These are phyloP conservation scores for Diarsia dahlii DNA, from an alignment of 2,888 invertebrate species.

Conservation along the genomic window DNA sequence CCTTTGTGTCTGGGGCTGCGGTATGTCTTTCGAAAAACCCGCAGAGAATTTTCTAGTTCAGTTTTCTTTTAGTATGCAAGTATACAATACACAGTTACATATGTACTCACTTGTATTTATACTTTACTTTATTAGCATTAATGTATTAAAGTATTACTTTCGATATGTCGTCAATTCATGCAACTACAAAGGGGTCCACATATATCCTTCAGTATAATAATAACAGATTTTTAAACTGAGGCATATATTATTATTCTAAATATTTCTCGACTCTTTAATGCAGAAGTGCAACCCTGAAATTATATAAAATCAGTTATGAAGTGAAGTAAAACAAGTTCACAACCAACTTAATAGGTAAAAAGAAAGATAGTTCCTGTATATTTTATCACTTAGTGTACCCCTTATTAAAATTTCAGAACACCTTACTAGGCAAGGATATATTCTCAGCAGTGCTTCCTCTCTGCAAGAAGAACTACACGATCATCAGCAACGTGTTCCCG, in stretches of 20 bases:
- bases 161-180: background rate
- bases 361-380: too few relatives aligned
- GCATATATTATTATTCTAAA: too few relatives aligned
- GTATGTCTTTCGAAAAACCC: too few relatives aligned
- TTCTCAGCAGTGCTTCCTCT: conserved; percentile 97
- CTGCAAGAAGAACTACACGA: conserved; percentile 96
- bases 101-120: background rate
- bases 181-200: too few relatives aligned
- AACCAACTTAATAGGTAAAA: too few relatives aligned
- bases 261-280: too few relatives aligned
- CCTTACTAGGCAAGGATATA: conserved; percentile 96
- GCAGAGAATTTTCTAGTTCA: background rate
- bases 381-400: background rate
- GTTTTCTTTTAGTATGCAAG: background rate
- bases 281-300: too few relatives aligned
- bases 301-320: too few relatives aligned
- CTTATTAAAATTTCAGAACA: conserved; percentile 91
- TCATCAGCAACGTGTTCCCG: conserved; percentile 97
- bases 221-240: too few relatives aligned
- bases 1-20: too few relatives aligned
- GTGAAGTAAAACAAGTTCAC: background rate
- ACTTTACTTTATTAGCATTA: background rate
- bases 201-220: too few relatives aligned
- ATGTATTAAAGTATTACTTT: background rate
- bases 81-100: too few relatives aligned